Evolutionary conservation across 2,888 invertebrate species (phyloP).

Genomic region (Drosophila nr. medialis): DNA sequence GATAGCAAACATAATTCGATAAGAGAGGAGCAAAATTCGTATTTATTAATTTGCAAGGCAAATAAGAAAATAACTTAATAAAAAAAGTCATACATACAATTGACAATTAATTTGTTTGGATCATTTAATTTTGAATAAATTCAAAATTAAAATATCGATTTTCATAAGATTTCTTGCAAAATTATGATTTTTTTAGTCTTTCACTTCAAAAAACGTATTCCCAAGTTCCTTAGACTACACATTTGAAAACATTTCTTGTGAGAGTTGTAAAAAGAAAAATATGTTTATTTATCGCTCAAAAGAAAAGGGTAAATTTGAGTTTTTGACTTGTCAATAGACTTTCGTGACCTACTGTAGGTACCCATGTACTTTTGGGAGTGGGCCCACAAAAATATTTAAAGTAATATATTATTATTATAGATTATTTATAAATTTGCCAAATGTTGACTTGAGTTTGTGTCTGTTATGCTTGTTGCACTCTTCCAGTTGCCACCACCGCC

Average conservation of each 20-base stretch:
- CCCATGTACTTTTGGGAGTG: background rate
- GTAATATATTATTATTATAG: background rate
- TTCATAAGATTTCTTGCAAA: background rate
- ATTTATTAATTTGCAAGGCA: background rate
- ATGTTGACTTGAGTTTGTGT: background rate
- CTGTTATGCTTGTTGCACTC: background rate
- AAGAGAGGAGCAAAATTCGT: background rate
- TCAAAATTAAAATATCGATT: background rate
- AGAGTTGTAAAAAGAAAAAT: no score
- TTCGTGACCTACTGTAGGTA: background rate
- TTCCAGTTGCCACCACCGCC: slow-evolving; percentile 67
- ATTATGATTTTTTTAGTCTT: background rate
- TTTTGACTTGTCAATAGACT: background rate
- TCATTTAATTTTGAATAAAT: no score
- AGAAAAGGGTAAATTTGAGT: background rate
- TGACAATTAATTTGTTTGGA: no score
- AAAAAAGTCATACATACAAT: no score
- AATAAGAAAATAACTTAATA: background rate
- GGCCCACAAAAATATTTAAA: background rate
- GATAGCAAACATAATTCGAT: background rate
- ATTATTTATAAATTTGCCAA: background rate
- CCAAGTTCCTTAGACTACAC: background rate
- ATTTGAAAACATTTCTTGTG: no score
- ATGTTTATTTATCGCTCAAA: background rate
- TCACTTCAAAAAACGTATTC: no score